These are phyloP conservation scores for Tragopan temminckii DNA, from an alignment of 2,797 vertebrate species.

Conservation along the genomic window DNA sequence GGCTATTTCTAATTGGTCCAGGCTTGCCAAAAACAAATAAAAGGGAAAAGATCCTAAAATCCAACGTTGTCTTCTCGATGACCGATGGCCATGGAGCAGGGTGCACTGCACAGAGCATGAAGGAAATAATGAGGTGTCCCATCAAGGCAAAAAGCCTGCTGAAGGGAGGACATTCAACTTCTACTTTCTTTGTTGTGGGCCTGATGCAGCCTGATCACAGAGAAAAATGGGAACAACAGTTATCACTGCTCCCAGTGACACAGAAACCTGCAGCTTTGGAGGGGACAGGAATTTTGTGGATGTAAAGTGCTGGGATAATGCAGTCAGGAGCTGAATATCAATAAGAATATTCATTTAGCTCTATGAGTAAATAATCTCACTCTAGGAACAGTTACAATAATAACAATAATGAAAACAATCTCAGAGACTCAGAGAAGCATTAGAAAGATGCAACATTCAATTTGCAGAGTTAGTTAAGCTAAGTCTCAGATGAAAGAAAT, in stretches of 20 bases:
- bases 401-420: conserved; percentile 76
- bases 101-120: background rate
- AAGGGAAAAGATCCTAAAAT: background rate
- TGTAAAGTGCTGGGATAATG: background rate
- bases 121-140: background rate
- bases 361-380: conserved; percentile 74
- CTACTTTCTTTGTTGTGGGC: background rate
- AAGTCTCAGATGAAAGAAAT: conserved; percentile 68
- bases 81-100: rapidly evolving
- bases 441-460: conserved; percentile 74
- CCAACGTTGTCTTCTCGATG: rapidly evolving
- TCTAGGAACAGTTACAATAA: conserved; percentile 66
- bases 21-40: background rate
- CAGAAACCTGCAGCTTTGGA: background rate
- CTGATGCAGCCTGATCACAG: rapidly evolving
- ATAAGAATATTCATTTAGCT: conserved; percentile 69
- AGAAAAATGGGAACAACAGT: background rate
- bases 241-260: background rate
- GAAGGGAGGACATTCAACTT: background rate
- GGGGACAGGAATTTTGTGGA: background rate
- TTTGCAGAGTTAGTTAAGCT: conserved; percentile 74
- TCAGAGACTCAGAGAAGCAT: conserved; percentile 60
- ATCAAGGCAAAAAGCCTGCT: background rate
- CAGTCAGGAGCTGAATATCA: conserved; percentile 56
- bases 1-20: background rate